A percentile compares a stretch with the other conserved stretches of the same genome.
Conservation (phyloP, 2,113 vertebrate genomes). For the cattle (Bos taurus) region DNA sequence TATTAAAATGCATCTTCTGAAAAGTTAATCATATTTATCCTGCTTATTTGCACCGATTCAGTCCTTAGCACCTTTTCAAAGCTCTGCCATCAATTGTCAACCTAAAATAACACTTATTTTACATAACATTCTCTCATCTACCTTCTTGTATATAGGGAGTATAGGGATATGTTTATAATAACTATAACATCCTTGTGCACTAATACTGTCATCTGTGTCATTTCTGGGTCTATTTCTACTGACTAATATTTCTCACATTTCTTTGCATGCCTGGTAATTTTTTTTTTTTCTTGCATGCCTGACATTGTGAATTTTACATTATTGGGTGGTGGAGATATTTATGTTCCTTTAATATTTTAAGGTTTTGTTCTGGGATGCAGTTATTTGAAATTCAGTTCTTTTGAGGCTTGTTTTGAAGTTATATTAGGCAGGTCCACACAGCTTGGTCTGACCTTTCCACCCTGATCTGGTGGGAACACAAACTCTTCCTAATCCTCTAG, state of each 20-base stretch:
- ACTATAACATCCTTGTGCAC: neutral
- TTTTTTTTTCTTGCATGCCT: neutral
- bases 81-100: neutral
- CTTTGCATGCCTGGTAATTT: neutral
- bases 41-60: neutral
- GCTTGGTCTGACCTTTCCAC: neutral
- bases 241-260: neutral
- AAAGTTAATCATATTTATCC: neutral
- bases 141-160: neutral
- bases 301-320: neutral
- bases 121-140: neutral
- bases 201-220: neutral
- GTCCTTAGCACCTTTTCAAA: neutral
- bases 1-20: neutral
- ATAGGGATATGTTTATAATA: neutral
- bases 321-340: neutral
- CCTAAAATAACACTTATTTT: neutral
- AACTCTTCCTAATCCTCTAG: neutral
- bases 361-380: neutral
- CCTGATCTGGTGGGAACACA: neutral
- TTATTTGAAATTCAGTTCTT: neutral
- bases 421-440: neutral
- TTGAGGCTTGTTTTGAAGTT: neutral
- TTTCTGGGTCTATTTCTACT: conserved; percentile 11
- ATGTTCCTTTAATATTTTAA: conserved; percentile 16